Evolutionary conservation across 2,797 vertebrate genomes (phyloP).

Genomic region (Alfaro cultratus): DNA sequence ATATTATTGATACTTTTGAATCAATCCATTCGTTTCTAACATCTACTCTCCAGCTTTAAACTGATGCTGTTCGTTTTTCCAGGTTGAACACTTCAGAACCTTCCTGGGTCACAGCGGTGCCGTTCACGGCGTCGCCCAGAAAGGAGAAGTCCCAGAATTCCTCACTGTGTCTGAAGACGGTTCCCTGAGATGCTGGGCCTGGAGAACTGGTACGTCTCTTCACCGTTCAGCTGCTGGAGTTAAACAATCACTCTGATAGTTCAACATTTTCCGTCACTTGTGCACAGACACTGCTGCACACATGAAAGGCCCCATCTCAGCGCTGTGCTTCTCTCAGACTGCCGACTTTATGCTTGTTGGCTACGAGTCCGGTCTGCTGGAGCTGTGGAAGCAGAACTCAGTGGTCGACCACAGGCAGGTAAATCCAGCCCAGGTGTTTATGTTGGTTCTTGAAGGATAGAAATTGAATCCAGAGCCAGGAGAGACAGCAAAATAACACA

Average conservation of each 20-base stretch:
- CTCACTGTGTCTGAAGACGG: constrained; percentile 83
- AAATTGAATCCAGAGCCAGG: not conserved
- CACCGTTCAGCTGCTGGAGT: not conserved
- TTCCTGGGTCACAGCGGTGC: constrained; percentile 82
- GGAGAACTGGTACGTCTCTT: constrained; percentile 61
- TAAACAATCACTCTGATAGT: not conserved
- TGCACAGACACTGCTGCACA: constrained; percentile 41
- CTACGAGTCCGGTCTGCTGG: constrained; percentile 79
- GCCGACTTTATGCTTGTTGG: constrained; percentile 75
- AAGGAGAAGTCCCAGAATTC: constrained; percentile 64
- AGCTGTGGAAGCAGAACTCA: constrained; percentile 75
- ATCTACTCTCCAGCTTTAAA: not conserved
- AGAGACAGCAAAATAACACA: not conserved
- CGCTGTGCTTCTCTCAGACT: constrained; percentile 75
- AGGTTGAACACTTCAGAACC: constrained; percentile 83
- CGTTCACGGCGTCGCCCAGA: constrained; percentile 70
- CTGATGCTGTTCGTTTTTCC: not conserved
- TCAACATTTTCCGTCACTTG: not conserved
- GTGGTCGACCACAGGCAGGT: constrained; percentile 69
- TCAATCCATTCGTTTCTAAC: not conserved
- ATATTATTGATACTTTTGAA: too few species aligned
- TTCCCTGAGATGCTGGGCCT: constrained; percentile 80
- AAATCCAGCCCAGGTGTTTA: not conserved
- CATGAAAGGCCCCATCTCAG: constrained; percentile 58
- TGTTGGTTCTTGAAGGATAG: not conserved